These are phyloP conservation scores for Psittacula derbiana DNA, from an alignment of 2,797 vertebrate genomes.

Conservation along the genomic window DNA sequence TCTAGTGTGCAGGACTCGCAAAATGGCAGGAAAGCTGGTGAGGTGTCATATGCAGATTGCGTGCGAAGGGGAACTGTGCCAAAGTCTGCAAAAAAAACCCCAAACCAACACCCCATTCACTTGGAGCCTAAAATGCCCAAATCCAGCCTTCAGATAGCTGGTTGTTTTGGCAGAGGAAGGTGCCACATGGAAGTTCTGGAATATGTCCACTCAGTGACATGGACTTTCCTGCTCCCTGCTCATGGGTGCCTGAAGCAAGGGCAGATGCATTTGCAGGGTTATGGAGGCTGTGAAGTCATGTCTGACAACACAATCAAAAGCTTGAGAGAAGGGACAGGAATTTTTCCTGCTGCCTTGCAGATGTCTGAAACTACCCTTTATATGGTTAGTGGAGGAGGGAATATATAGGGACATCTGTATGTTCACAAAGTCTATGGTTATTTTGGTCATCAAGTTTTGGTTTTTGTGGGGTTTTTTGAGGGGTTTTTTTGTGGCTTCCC, in stretches of 20 bases:
- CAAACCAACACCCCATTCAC: background rate
- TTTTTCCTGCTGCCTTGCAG: rapidly evolving
- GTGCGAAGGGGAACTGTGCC: background rate
- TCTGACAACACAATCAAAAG: background rate
- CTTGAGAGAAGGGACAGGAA: background rate
- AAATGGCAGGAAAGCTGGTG: background rate
- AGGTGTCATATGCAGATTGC: background rate
- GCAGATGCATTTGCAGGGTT: background rate
- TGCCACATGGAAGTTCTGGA: background rate
- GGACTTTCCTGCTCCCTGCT: background rate
- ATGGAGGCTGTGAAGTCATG: background rate
- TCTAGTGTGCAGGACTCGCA: background rate
- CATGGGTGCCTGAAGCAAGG: rapidly evolving
- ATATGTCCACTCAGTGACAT: background rate
- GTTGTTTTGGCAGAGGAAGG: background rate
- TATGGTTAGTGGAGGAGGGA: background rate
- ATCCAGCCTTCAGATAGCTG: background rate
- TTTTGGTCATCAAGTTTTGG: background rate
- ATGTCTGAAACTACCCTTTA: background rate
- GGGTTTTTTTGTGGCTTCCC: background rate
- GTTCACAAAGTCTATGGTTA: background rate
- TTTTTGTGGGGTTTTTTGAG: background rate
- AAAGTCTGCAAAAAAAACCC: background rate
- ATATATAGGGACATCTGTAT: background rate
- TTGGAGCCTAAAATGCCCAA: background rate